phyloP scores from a whole-genome alignment of 2,888 invertebrate species.

The Zygothrica quintamaculata region DNA sequence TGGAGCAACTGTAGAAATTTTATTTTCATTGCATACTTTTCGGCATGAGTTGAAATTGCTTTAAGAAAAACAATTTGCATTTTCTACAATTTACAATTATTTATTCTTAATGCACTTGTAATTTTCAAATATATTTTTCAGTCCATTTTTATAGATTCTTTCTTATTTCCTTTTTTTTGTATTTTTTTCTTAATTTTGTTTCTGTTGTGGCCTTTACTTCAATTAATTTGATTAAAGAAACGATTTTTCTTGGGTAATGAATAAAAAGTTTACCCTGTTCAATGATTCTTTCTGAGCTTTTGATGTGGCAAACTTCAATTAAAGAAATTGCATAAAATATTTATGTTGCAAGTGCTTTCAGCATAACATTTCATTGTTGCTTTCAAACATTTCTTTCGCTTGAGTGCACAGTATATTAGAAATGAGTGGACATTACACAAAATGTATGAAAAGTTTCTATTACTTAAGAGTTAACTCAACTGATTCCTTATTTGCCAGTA shows the following conservation, averaged over 20 bases:
- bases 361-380: conserved; percentile 2
- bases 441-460: background rate
- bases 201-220: background rate
- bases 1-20: conserved; percentile 35
- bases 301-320: conserved; percentile 68
- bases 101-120: conserved; percentile 19
- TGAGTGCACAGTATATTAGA: conserved; percentile 16
- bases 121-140: conserved; percentile 51
- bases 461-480: too few species aligned
- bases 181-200: too few species aligned
- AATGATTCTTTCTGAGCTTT: conserved; percentile 32
- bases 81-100: conserved; percentile 23
- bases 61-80: conserved; percentile 31
- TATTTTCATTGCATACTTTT: conserved; percentile 72
- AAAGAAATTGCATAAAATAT: conserved; percentile 53
- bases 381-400: conserved; percentile 14
- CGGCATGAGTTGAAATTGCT: conserved; percentile 49
- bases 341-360: conserved; percentile 9
- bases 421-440: background rate
- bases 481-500: too few species aligned
- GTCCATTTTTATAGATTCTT: conserved; percentile 6
- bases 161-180: too few species aligned
- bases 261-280: background rate
- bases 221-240: background rate
- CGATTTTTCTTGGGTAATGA: background rate